phyloP scores from a whole-genome alignment of 2,888 invertebrate species.

The Acleris emargana region DNA sequence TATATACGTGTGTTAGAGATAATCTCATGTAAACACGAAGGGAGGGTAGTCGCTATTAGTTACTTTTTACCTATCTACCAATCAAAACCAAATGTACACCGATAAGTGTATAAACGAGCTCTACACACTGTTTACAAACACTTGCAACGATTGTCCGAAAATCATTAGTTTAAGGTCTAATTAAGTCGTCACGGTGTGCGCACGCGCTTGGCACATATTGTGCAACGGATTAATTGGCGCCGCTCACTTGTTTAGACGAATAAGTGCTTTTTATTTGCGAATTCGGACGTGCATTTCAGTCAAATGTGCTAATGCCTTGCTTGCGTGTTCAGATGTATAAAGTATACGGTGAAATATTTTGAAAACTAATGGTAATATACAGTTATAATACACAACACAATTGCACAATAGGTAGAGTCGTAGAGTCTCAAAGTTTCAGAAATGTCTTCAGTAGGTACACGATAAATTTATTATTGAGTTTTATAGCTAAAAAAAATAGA shows the following conservation, averaged over 20 bases:
- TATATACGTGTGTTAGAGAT: too few relatives aligned
- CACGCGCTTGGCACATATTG: conserved; percentile 51
- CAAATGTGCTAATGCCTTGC: not conserved
- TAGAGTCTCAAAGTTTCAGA: too few relatives aligned
- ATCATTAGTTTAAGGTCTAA: conserved; percentile 23
- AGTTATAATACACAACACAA: too few relatives aligned
- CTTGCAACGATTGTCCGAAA: conserved; percentile 2
- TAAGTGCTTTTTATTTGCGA: conserved; percentile 30
- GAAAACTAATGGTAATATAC: not conserved
- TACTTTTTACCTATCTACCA: too few relatives aligned
- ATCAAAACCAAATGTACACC: too few relatives aligned
- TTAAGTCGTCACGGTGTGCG: conserved; percentile 52
- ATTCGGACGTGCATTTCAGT: not conserved
- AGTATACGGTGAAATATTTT: not conserved
- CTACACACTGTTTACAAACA: conserved; percentile 3
- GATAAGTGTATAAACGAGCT: not conserved
- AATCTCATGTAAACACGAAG: too few relatives aligned
- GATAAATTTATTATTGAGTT: too few relatives aligned
- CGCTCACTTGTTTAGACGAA: conserved; percentile 31
- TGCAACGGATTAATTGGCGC: conserved; percentile 53
- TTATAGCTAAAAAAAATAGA: too few relatives aligned
- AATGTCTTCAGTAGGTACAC: too few relatives aligned
- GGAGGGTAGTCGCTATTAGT: too few relatives aligned
- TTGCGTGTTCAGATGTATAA: not conserved
- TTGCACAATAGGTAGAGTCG: too few relatives aligned